Evolutionary conservation across 2,113 vertebrate genomes (phyloP), one percentile per base, ranked within the genome.

Genomic region (Passer montanus): DNA sequence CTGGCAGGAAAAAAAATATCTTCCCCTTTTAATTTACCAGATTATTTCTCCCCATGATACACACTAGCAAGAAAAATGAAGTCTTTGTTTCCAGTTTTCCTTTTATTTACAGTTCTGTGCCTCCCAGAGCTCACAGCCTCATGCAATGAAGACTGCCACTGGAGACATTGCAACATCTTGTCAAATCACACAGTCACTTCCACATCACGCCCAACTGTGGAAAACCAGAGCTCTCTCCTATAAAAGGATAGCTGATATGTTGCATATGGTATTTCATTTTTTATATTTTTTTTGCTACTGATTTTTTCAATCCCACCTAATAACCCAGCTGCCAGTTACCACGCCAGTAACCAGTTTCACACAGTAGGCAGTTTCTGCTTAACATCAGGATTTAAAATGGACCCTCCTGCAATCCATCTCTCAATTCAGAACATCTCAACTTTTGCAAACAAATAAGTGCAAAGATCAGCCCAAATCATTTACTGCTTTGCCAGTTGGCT

Each of bases 1-100:
- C 49, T 82, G 23, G 27, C 23, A 80, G 55, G 89, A 90, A 94
- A 90, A 92, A 91, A 68, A 10, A 44, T 26, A 93, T 94, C 82
- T 91, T 67, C 43, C 49, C 44, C 30, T 81, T 76, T 79, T 60
- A 95, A 49, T 60, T 87, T 46, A 93, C 69, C 63, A 93, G 63
- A 50, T 86, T 82, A 95, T 64, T 92, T 75, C 62, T 77, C 58
- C 30, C 23, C 1, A 1, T 53, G 59, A 60, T 88, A 46, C 41
- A 52, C 1, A 1, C 74, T 52, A 88, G 37, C 43, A 94, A 91
- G 72, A 90, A 95, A 97, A 95, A 88, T 44, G 33, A 84, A 78
- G 69, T 41, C 64, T 90, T 88, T 88, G 75, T 96, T 86, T 93
- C 59, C 30, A 11, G 28, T 67, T 49, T 77, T 79, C 27, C 55